phyloP scores from a whole-genome alignment of 1,140 invertebrate species.

The Notospermus geniculatus region DNA sequence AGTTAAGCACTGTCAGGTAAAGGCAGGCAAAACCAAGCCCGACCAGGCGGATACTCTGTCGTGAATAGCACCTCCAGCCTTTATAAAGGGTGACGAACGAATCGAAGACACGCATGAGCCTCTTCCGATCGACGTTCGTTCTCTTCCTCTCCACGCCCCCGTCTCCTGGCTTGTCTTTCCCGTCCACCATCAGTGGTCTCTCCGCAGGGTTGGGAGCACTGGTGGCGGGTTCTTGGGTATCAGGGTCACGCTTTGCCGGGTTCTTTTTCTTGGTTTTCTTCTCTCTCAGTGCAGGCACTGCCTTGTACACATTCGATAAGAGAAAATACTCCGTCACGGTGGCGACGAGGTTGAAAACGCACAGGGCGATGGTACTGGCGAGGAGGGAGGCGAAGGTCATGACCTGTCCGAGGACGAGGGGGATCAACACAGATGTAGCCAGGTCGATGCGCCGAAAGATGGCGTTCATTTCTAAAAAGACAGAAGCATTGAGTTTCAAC shows the following conservation, averaged over 20 bases:
- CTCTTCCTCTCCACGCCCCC: too few species aligned
- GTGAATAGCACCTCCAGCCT: constrained; percentile 55
- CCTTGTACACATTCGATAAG: constrained; percentile 54
- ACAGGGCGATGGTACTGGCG: constrained; percentile 55
- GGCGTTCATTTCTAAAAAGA: constrained; percentile 41
- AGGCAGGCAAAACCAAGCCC: constrained; percentile 58
- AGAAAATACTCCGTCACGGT: constrained; percentile 59
- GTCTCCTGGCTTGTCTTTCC: too few species aligned
- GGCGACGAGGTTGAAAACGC: constrained; percentile 60
- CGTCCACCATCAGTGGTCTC: too few species aligned
- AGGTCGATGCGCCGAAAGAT: constrained; percentile 58
- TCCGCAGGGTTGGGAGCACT: too few species aligned
- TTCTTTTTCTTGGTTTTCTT: constrained; percentile 27
- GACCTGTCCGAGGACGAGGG: constrained; percentile 58
- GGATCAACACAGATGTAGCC: constrained; percentile 57
- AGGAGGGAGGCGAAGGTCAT: constrained; percentile 48
- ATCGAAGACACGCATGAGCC: not conserved
- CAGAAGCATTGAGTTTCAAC: too few species aligned
- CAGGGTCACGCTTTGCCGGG: not conserved
- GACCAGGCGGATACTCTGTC: constrained; percentile 53
- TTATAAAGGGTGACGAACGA: constrained; percentile 29
- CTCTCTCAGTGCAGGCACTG: constrained; percentile 48
- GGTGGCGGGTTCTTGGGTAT: too few species aligned
- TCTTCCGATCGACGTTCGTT: not conserved
- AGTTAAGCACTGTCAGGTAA: constrained; percentile 63